Evolutionary conservation across 35 echinoderm and acorn worm species (phyloP).

Genomic region (Apostichopus parvimensis): DNA sequence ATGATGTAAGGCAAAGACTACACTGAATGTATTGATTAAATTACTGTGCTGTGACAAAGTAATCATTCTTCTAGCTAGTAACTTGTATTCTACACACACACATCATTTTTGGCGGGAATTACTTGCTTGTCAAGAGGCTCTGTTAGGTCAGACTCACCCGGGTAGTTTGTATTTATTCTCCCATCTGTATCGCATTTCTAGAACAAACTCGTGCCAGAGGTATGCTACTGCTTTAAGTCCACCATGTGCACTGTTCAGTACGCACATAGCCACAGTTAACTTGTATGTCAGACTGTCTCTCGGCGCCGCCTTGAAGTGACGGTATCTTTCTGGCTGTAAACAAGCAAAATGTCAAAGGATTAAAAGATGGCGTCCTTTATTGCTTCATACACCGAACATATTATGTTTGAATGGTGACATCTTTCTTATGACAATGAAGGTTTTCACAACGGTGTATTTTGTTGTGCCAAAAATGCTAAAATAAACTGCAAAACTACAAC

Average conservation of each 20-base stretch:
- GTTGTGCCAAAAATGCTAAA: too few species aligned
- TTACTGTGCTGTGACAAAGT: too few species aligned
- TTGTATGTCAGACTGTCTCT: conserved; percentile 79
- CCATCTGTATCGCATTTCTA: conserved; percentile 92
- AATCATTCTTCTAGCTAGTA: not conserved
- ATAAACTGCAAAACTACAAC: too few species aligned
- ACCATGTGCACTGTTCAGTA: conserved; percentile 87
- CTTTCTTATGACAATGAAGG: too few species aligned
- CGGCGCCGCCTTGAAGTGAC: conserved; percentile 89
- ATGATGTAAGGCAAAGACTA: too few species aligned
- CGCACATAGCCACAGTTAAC: conserved; percentile 81
- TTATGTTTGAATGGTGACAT: too few species aligned
- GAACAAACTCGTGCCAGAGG: conserved; percentile 97
- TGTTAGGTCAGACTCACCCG: conserved; percentile 50
- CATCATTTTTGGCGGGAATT: not conserved
- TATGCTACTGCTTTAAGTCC: conserved; percentile 91
- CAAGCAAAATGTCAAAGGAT: not conserved
- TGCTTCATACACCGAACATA: too few species aligned
- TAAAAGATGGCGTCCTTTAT: too few species aligned
- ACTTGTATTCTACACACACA: conserved; percentile 86
- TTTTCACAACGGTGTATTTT: too few species aligned
- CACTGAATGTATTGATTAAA: not conserved
- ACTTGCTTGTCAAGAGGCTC: conserved; percentile 75
- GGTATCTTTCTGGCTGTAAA: conserved; percentile 67
- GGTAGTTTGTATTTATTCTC: conserved; percentile 80